These are phyloP conservation scores for Hydraecia micacea DNA, from an alignment of 2,888 invertebrate species.

Conservation along the genomic window DNA sequence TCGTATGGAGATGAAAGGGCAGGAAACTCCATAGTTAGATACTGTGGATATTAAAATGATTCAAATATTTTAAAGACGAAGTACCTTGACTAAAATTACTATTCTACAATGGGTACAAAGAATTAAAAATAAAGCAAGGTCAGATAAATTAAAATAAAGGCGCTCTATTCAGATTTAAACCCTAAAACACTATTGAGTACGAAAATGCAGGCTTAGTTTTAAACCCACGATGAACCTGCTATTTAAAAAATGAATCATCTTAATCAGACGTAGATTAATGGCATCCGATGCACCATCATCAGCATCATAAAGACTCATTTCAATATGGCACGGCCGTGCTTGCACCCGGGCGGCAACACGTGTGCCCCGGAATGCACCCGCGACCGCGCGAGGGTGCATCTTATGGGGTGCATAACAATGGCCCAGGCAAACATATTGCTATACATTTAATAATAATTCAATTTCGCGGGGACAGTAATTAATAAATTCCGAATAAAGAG, in stretches of 20 bases:
- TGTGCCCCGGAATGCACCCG: constrained; percentile 82
- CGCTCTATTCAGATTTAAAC: background rate
- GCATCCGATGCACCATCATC: constrained; percentile 58
- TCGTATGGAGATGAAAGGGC: too few relatives aligned
- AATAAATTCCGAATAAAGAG: constrained; percentile 57
- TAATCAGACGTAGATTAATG: constrained; percentile 60
- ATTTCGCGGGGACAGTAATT: constrained; percentile 74
- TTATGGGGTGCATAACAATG: constrained; percentile 76
- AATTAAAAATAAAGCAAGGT: background rate
- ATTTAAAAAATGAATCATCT: constrained; percentile 13
- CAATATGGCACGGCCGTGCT: constrained; percentile 68
- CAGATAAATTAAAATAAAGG: background rate
- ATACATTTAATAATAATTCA: constrained; percentile 80
- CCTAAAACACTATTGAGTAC: background rate
- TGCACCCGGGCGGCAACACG: constrained; percentile 77
- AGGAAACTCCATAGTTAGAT: too few relatives aligned
- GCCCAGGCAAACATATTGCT: constrained; percentile 69
- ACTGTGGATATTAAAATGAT: too few relatives aligned
- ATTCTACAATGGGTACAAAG: background rate
- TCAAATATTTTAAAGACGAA: background rate
- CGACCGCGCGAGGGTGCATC: constrained; percentile 61
- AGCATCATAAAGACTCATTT: constrained; percentile 62
- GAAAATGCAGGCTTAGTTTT: background rate
- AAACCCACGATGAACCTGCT: constrained; percentile 20
- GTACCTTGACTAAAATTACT: background rate